Base-by-base conservation (phyloP, 30 jellyfish, hydroid and myxozoan genomes). In the Haliclystus octoradiatus region DNA sequence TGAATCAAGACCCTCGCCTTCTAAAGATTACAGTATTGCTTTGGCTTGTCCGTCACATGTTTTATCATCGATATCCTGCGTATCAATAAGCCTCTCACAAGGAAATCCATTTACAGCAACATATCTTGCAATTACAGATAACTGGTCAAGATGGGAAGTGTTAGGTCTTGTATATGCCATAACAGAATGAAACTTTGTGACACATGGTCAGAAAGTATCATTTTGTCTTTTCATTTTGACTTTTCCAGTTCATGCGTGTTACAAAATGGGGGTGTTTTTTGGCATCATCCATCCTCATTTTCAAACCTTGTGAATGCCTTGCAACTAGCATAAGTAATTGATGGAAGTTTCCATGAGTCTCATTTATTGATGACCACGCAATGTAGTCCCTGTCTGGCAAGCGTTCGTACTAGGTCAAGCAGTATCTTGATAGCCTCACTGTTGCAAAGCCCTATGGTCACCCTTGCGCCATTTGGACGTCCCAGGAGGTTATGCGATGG, bases 71-170 rank as follows among this genome's bases (percentile, higher is more conserved):
- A 69, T 69, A 71, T 74, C 78, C 26, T 49, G 76, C 84, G 63
- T 73, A 46, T 49, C 84, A 51, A 73, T 69, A 51, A 73, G 68
- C 47, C 84, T 60, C 27, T 73, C 84, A 40, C 63, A 68, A 34
- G 63, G 28, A 46, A 65, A 76, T 33, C 78, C 85, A 46, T 70
- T 62, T 31, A 71, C 71, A 64, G 85, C 64, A 49, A 64, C 85
- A 52, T 74, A 47, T 30, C 70, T 70, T 49, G 64, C 34, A 64
- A 74, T 64, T 2, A 74, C 78, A 63, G 85, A 74, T 62, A 74
- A 77, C 64, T 74, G 77, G 50, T 74, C 85, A 64, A 74, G 85
- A 31, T 74, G 85, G 63, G 85, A 74, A 46, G 78, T 77, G 64
- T 74, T 70, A 28, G 85, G 75, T 30, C 77, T 74, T 26, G 85